Evolutionary conservation across 1,140 invertebrate genomes (phyloP), one percentile per base, ranked within the genome.

Genomic region (Laupala kohalensis): DNA sequence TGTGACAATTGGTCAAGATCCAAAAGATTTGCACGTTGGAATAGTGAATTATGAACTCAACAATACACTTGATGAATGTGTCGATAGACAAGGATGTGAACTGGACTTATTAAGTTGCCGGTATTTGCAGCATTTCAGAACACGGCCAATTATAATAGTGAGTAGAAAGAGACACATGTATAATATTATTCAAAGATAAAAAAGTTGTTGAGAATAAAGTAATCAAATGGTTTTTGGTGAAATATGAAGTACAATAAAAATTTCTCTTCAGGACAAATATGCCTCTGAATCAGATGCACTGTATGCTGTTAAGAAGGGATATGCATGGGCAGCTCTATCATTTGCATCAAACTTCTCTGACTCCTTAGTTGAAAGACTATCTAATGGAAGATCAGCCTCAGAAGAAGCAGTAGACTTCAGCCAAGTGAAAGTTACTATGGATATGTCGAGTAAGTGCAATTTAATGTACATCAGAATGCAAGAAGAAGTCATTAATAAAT

Each of bases 1-100:
- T 81, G 78, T 96, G 67, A 93, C 95, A 25, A 96, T 98, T 74
- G 96, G 96, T 19, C 89, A 92, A 74, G 92, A 96, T 78, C 95
- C 96, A 0, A 86, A 87, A 62, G 89, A 90, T 24, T 83, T 98
- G 3, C 88, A 87, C 73, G 80, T 98, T 68, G 94, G 90, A 0
- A 86, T 97, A 66, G 90, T 96, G 37, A 96, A 96, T 82, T 82
- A 92, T 72, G 94, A 96, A 81, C 81, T 89, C 75, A 84, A 84
- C 71, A 77, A 79, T 62, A 82, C 82, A 73, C 79, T 75, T 78
- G 78, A 74, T 3, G 23, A 25, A n/a, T 84, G 78, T 78, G 80
- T 79, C 69, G 82, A 77, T 37, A 79, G 72, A 28, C 27, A 28
- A 4, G 84, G 84, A 19, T 93, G 92, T 76, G 88, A 89, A 75